Conservation (phyloP, 2,888 invertebrate genomes). For the Ctena decussata region DNA sequence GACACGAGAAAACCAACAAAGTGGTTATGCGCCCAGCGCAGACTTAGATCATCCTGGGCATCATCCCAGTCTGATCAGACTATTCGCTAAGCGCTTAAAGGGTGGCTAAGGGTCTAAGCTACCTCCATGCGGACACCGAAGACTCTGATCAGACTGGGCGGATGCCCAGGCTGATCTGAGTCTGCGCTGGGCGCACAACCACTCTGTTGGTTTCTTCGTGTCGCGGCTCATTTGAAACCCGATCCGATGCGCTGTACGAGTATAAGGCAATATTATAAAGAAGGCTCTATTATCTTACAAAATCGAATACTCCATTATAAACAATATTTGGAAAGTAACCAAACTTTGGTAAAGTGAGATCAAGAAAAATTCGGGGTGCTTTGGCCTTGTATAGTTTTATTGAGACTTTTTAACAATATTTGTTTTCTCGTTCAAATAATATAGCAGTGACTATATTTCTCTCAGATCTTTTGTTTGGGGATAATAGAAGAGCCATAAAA, state of each 20-base stretch:
- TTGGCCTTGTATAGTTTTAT: conserved; percentile 6
- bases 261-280: conserved; percentile 25
- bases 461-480: not conserved
- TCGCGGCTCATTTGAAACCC: too few relatives aligned
- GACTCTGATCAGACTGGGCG: too few relatives aligned
- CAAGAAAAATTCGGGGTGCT: conserved; percentile 2
- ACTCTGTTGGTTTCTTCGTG: too few relatives aligned
- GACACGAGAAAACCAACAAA: too few relatives aligned
- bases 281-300: conserved; percentile 23
- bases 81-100: too few relatives aligned
- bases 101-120: too few relatives aligned
- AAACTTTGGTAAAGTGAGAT: conserved; percentile 32
- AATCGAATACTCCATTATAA: conserved; percentile 15
- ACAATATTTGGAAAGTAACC: conserved; percentile 37
- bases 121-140: too few relatives aligned
- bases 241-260: conserved; percentile 14
- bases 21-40: too few relatives aligned
- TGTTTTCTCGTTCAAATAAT: conserved; percentile 25
- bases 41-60: too few relatives aligned
- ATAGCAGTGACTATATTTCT: conserved; percentile 5
- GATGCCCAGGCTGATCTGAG: too few relatives aligned
- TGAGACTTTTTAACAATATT: conserved; percentile 27
- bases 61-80: too few relatives aligned
- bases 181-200: too few relatives aligned
- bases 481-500: conserved; percentile 2